Percentiles rank a stretch among this genome's conserved stretches.
Conservation (phyloP, 2,113 vertebrate genomes). For the Scatophagus argus region DNA sequence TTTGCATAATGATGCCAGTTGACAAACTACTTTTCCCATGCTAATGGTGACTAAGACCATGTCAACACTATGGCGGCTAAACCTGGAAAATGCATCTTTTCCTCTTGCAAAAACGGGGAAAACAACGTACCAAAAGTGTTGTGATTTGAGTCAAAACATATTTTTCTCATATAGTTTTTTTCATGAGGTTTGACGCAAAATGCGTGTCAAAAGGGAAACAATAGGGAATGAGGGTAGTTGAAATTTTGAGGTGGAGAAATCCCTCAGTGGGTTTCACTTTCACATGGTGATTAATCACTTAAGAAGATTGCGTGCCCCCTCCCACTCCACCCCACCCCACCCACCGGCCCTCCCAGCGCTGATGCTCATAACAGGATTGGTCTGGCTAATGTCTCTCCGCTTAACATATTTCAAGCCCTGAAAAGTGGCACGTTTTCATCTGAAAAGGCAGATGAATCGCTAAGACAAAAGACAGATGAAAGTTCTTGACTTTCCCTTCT, state of each 20-base stretch:
- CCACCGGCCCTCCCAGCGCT: constrained; percentile 24
- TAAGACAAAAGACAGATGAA: constrained; percentile 80
- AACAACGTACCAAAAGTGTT: background rate
- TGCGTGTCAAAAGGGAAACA: constrained; percentile 9
- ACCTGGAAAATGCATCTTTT: background rate
- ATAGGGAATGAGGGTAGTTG: constrained; percentile 4
- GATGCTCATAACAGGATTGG: constrained; percentile 83
- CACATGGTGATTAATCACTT: constrained; percentile 85
- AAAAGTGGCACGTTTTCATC: constrained; percentile 79
- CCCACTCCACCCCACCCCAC: constrained; percentile 2
- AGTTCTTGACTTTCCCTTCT: constrained; percentile 65
- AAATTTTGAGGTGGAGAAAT: constrained; percentile 64
- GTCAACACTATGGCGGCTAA: background rate
- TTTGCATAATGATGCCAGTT: constrained; percentile 62
- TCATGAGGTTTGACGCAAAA: background rate
- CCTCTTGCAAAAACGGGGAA: background rate
- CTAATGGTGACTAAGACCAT: constrained; percentile 15
- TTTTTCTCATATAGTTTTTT: background rate
- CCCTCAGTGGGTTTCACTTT: constrained; percentile 77
- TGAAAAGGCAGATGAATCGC: constrained; percentile 70
- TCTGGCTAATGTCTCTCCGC: constrained; percentile 78
- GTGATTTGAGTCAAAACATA: background rate
- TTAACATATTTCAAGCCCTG: constrained; percentile 71
- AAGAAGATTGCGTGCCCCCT: constrained; percentile 76
- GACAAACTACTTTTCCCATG: constrained; percentile 20